Base-by-base conservation (phyloP, 2,113 vertebrate genomes). In the Lycaon pictus region DNA sequence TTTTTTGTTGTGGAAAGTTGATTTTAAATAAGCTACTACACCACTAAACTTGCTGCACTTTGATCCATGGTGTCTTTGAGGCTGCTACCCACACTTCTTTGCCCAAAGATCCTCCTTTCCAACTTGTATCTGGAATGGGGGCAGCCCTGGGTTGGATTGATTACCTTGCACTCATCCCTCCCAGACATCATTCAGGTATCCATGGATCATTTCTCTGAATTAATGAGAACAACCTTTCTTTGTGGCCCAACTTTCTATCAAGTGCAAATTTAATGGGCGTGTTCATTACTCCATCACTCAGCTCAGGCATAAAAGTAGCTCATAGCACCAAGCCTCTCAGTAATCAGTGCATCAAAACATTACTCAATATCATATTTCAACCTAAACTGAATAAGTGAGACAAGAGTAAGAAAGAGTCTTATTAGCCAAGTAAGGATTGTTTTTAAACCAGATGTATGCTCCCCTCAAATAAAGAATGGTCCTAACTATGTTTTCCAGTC, bases 231-330 rank as follows among this genome's bases (percentile, higher is more conserved):
- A 93, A 88, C 0, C 88, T 56, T 83, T 62, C 62, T 71, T 90
- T 53, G 69, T 51, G 74, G 81, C 5, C 71, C 71, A 81, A 48
- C 86, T 85, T 95, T 63, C 91, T 81, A 90, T 25, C 69, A 95
- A 58, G 76, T 90, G 35, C 58, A 53, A 62, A 92, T 69, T 62
- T 81, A 91, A 85, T 53, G 11, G 79, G 43, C 56, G 63, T 9
- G 22, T 67, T 84, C 92, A 35, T 74, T 25, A 79, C 27, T 35
- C 53, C 74, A 60, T 83, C 79, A 79, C 84, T 79, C 23, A 22
- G 89, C 43, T 84, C 76, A 88, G 82, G 35, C 37, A n/a, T 43
- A 90, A 85, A 62, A 88, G 74, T 0, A 90, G 88, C 55, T 67
- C 76, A 7, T 13, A 63, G 37, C 67, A 89, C 55, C 88, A 63